Base-by-base conservation (phyloP, 2,113 vertebrate genomes). In the Datnioides undecimradiatus region DNA sequence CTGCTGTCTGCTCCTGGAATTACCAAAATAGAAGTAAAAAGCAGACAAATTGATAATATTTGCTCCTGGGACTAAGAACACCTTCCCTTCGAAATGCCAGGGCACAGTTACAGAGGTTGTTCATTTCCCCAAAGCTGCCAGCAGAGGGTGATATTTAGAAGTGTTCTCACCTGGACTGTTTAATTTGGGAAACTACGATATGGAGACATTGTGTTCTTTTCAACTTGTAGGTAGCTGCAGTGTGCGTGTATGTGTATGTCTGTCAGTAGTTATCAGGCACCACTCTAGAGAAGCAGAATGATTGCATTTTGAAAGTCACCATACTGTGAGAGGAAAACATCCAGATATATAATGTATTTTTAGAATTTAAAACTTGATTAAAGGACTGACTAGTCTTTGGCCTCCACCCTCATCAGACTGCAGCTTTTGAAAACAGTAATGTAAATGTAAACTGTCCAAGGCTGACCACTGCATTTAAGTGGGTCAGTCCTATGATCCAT, bases 131-230 rank as follows among this genome's bases (percentile, higher is more conserved):
- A 3, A 14, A 31, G 8, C 46, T 1, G n/a, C 89, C 92, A 88
- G 59, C 62, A 90, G 92, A 83, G 85, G 90, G 90, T 0, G 73
- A 29, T 83, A 65, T 84, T 82, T 80, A 49, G 81, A 85, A 17
- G n/a, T 55, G 55, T 70, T 79, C 31, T 38, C 51, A 65, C 80
- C 19, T 78, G 33, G 16, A 14, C 34, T 63, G 38, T 29, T 55
- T 43, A 48, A 38, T 71, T 64, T 66, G 10, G 54, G 60, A 73
- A 69, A 38, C 19, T 59, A 52, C 33, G 73, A 68, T 64, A 62
- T 55, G 72, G 66, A 88, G 80, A 91, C 90, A 92, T 83, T 69
- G 52, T 90, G 87, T 91, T 87, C 83, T 84, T 86, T 84, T 79
- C 57, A 60, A 60, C 60, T 60, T 77, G 45, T 65, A 33, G 52